These are phyloP conservation scores for Acrobasis consociella DNA, from an alignment of 2,888 invertebrate genomes.

Conservation along the genomic window DNA sequence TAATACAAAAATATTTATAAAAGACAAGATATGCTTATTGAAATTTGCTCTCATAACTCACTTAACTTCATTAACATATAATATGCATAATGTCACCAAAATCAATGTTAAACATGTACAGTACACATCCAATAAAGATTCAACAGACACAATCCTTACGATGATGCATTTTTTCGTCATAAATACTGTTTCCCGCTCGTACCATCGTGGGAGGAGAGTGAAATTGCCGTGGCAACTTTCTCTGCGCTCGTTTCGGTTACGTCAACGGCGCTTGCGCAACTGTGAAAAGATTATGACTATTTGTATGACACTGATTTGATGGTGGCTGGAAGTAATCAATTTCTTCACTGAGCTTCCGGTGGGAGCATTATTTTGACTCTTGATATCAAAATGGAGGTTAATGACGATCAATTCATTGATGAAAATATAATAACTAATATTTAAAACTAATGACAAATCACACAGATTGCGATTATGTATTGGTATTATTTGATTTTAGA, in stretches of 20 bases:
- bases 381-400: no score
- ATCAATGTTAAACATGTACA: not conserved
- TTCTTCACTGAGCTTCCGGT: conserved; percentile 62
- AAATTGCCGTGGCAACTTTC: conserved; percentile 79
- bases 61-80: no score
- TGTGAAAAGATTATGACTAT: conserved; percentile 68
- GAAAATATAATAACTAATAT: no score
- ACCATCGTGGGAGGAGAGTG: conserved; percentile 58
- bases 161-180: conserved; percentile 3
- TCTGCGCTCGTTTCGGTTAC: conserved; percentile 78
- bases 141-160: not conserved
- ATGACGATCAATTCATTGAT: no score
- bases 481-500: no score
- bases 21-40: no score
- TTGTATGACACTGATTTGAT: conserved; percentile 76
- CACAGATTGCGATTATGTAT: no score
- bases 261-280: conserved; percentile 71
- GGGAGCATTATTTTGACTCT: no score
- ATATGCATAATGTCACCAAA: no score
- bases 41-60: no score
- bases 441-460: no score
- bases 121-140: not conserved
- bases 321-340: conserved; percentile 69
- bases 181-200: conserved; percentile 10
- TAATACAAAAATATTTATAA: no score